Base-by-base conservation (phyloP, 2,113 vertebrate genomes). In the Circaetus gallicus region DNA sequence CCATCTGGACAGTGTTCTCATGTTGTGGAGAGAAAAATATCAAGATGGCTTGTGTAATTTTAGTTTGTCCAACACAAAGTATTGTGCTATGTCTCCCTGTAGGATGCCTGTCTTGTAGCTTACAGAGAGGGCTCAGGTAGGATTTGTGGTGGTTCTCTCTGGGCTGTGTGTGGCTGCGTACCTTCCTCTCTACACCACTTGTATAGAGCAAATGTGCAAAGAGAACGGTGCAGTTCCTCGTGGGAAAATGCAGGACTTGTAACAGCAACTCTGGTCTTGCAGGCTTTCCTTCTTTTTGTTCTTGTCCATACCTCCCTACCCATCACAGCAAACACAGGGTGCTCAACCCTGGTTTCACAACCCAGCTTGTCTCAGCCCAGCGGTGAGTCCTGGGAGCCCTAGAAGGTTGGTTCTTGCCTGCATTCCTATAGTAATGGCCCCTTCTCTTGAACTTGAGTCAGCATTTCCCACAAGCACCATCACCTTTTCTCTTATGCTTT, bases 191-290 rank as follows among this genome's bases (percentile, higher is more conserved):
- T 34, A 6, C 32, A 13, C 22, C 0, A 1, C 19, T 43, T 0
- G 0, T 0, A 0, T 43, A 40, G 28, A 58, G 8, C 31, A 85
- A 56, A 21, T 0, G 1, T 0, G 0, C 31, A 38, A 32, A 61
- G 16, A 34, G 28, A 61, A 58, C 0, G 2, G 10, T 5, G 8
- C 15, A 4, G 59, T 87, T 86, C 50, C 18, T 7, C 25, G 6
- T 0, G 4, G 24, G 3, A 52, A 52, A 52, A 28, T 85, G 66
- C 22, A 79, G n/a, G n/a, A 79, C 25, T 65, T 3, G 0, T 56
- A 61, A 31, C 45, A 78, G 21, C 13, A 53, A 3, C 24, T 69
- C 49, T 58, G 20, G 24, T 84, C 29, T 47, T 88, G 49, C 11
- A 87, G 70, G 43, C 34, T 69, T 13, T 47, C 16, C 34, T 52